phyloP scores from a whole-genome alignment of 2,113 vertebrate species.

The Pangasianodon gigas region DNA sequence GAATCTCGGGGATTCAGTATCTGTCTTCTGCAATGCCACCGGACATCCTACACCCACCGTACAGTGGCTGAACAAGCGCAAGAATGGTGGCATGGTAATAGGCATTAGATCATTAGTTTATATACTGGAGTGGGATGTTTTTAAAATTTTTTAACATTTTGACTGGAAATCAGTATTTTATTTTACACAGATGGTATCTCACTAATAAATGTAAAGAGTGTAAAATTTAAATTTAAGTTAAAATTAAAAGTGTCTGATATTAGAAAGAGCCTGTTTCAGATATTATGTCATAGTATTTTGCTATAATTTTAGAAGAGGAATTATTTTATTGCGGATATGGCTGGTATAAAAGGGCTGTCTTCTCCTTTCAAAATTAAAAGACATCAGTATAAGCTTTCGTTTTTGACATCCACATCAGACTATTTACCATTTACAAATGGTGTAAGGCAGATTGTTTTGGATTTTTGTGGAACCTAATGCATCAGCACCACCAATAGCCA shows the following conservation, averaged over 20 bases:
- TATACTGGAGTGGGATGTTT: background rate
- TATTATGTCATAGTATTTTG: background rate
- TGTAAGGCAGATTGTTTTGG: background rate
- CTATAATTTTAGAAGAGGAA: background rate
- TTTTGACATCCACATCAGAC: background rate
- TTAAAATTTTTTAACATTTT: background rate
- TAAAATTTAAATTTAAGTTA: background rate
- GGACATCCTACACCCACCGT: constrained; percentile 71
- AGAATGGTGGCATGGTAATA: constrained; percentile 60
- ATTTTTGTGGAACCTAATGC: background rate
- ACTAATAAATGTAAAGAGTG: background rate
- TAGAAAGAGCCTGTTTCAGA: background rate
- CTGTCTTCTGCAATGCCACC: constrained; percentile 70
- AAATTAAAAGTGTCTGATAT: background rate
- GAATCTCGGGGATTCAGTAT: constrained; percentile 50
- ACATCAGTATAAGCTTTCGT: background rate
- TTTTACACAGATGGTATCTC: background rate
- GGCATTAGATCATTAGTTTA: background rate
- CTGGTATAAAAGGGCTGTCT: background rate
- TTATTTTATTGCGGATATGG: background rate
- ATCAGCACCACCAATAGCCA: background rate
- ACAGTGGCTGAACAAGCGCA: constrained; percentile 70
- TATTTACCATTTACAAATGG: background rate
- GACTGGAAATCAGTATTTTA: background rate
- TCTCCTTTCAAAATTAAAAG: background rate